Conservation (phyloP, 1,140 invertebrate genomes). For the Vanessa tameamea region DNA sequence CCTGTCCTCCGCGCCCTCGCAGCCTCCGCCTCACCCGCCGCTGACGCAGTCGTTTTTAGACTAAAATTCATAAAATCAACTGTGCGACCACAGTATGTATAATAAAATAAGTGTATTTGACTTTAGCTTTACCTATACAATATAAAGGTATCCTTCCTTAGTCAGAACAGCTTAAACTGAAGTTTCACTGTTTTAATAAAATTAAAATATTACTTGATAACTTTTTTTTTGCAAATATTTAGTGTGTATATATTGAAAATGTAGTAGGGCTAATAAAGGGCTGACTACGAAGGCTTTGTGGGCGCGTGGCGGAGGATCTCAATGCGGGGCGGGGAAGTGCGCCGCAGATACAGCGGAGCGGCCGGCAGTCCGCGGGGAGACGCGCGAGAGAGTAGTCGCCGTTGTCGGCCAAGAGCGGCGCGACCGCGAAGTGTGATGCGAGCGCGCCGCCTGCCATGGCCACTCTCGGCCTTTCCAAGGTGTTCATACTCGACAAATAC, state of each 20-base stretch:
- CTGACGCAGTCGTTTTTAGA: slow-evolving; percentile 29
- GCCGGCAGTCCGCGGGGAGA: slow-evolving; percentile 49
- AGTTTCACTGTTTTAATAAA: too few species aligned
- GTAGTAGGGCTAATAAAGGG: not conserved
- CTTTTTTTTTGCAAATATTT: not conserved
- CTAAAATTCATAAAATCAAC: slow-evolving; percentile 8
- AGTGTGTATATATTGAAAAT: not conserved
- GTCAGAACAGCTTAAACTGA: not conserved
- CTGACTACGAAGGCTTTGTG: slow-evolving; percentile 4
- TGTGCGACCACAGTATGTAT: not conserved
- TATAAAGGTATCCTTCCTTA: too few species aligned
- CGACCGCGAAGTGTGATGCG: slow-evolving; percentile 71
- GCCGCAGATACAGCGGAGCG: slow-evolving; percentile 25
- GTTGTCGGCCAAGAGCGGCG: slow-evolving; percentile 56
- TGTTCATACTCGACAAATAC: slow-evolving; percentile 98
- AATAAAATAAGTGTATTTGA: not conserved
- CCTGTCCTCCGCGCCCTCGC: slow-evolving; percentile 30
- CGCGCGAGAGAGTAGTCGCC: slow-evolving; percentile 62
- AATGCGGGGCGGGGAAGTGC: slow-evolving; percentile 20
- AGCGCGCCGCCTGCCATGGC: slow-evolving; percentile 84
- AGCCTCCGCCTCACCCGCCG: slow-evolving; percentile 32
- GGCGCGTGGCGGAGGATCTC: slow-evolving; percentile 29
- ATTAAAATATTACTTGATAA: not conserved
- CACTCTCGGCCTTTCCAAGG: slow-evolving; percentile 95
- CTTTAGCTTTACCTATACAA: not conserved